Evolutionary conservation across 2,888 invertebrate species (phyloP), one percentile per base, ranked within the genome.

Genomic region (Conchocele bisecta): DNA sequence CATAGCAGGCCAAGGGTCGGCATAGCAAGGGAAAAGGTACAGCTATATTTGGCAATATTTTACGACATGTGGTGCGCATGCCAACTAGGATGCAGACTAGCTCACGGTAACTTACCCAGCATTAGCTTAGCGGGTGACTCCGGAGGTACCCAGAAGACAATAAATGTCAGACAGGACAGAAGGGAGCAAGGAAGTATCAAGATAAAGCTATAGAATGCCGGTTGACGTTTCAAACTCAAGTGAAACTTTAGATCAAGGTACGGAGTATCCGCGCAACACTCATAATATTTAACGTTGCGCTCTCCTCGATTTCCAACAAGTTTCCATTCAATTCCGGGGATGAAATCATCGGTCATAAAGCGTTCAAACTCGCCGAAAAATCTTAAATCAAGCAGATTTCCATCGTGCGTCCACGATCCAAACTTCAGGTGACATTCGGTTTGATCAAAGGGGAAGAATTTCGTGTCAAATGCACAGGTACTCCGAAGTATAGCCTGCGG

Each of bases 131-230:
- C 90, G 2, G 91, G 89, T 11, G 91, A 89, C 75, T 91, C 91
- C 4, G 91, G 91, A 15, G 91, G 91, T 22, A 91, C 88, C 91
- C 91, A 91, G 83, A 91, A 91, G 51, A 91, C 88, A 31, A 91
- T 90, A 72, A 91, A 84, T 5, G 91, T 91, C 26, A 91, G 83
- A 9, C 88, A 82, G 13, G 90, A 90, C 22, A 91, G 85, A 15
- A 91, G 83, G 28, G 89, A 86, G 73, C 91, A 91, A 4, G 91
- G 91, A 54, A 91, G 84, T 63, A 91, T 87, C 46, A 91, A 85
- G 46, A 90, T 89, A 75, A 91, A 91, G 41, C 87, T 89, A 81
- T 90, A 91, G 78, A 90, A 91, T 4, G 89, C 88, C 29, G 87
- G 86, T 44, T 84, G 82, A 29, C 89, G 71, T 42, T 83, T 80